Evolutionary conservation across 2,113 vertebrate species (phyloP), one percentile per base, ranked within the genome.

Genomic region (Canis aureus): DNA sequence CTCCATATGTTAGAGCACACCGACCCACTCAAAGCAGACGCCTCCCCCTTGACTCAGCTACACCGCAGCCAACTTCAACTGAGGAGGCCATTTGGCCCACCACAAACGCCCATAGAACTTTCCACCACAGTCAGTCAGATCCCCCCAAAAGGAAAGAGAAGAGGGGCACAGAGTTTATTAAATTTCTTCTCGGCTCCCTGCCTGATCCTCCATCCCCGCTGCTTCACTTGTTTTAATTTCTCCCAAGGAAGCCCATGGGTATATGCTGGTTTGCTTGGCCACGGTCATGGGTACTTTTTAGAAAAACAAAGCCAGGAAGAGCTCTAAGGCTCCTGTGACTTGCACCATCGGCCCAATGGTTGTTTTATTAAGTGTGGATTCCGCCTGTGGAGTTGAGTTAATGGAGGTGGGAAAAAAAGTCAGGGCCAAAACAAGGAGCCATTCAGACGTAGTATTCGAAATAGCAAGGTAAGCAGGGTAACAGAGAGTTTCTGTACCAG

Each of bases 351-450:
- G 96, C 94, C 94, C 90, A 87, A 80, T 67, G 13, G 92, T 96
- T 93, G 73, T 97, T 98, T 97, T 96, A 96, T 96, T 97, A 97
- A 97, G 97, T 96, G 94, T 87, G 43, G 94, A 97, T 88, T 96
- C 94, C 27, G 49, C 83, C 79, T 20, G 67, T 92, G 62, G 92
- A 98, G 88, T 78, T 74, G 95, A 95, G 79, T 97, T 97, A 97
- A 96, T 94, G 93, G 96, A 90, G 86, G 89, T 93, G 88, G 93
- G 69, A 11, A 12, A 82, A 66, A 93, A 95, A 93, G 59, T 89
- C 43, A 91, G 76, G 60, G 49, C 64, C 53, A 0, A 96, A 89
- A 97, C 96, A 97, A 97, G 97, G 92, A 92, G 64, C 80, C 87
- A 91, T 94, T 98, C 94, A 97, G 88, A 96, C 0, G 27, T 12